Percentiles rank a stretch among this genome's conserved stretches.
Conservation (phyloP, 2,888 invertebrate genomes). For the Kuschelorhynchus macadamiae region DNA sequence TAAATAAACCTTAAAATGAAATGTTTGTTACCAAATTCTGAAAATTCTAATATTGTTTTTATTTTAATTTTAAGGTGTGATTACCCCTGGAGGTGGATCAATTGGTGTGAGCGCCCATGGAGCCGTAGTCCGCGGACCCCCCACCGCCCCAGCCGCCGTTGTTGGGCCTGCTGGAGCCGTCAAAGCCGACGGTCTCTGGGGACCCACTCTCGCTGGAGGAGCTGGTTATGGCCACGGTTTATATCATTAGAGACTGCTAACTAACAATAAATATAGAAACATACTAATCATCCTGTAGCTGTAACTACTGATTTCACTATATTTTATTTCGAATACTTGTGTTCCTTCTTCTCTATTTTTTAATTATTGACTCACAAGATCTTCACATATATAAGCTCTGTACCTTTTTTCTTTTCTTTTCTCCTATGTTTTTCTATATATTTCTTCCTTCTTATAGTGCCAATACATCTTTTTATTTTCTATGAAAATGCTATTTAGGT, state of each 20-base stretch:
- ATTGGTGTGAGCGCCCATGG: constrained; percentile 38
- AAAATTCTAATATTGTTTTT: no score
- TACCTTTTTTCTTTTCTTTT: no score
- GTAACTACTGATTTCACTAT: no score
- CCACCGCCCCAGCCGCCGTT: constrained; percentile 33
- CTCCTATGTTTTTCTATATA: no score
- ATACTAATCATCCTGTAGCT: neutral
- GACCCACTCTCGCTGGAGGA: constrained; percentile 36
- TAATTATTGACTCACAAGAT: no score
- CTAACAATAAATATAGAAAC: neutral
- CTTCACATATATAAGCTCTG: no score
- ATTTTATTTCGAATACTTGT: neutral
- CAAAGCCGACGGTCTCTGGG: constrained; percentile 36
- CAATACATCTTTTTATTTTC: neutral
- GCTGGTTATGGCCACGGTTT: neutral
- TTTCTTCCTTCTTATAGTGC: neutral
- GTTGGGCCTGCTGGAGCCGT: constrained; percentile 41
- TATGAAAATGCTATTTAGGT: neutral
- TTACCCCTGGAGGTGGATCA: constrained; percentile 42
- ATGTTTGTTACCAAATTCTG: no score
- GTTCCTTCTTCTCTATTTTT: no score
- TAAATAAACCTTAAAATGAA: no score
- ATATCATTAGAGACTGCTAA: constrained; percentile 1
- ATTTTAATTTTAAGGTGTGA: constrained; percentile 24
- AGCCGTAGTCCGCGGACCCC: constrained; percentile 35